phyloP scores from a whole-genome alignment of 2,797 vertebrate genomes.

The Melopsittacus undulatus region DNA sequence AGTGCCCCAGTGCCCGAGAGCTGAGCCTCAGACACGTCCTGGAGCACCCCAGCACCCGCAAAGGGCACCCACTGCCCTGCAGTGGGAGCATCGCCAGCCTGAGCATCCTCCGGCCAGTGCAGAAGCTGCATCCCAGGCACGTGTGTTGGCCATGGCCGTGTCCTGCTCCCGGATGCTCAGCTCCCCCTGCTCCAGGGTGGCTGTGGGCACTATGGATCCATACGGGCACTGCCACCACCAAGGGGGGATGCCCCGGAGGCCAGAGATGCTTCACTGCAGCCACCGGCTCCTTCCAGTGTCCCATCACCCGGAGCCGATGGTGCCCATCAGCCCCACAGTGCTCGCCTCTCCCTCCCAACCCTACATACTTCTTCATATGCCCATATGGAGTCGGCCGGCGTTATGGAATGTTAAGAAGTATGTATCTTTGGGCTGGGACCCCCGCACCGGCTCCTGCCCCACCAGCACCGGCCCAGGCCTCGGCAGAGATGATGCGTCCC shows the following conservation, averaged over 20 bases:
- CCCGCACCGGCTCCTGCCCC: neutral
- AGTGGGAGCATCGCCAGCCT: fast-evolving
- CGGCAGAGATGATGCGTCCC: neutral
- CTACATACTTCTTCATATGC: conserved; percentile 77
- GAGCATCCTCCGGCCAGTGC: fast-evolving
- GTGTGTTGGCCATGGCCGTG: fast-evolving
- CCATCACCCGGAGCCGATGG: fast-evolving
- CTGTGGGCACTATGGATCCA: fast-evolving
- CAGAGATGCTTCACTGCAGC: fast-evolving
- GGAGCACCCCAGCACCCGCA: fast-evolving
- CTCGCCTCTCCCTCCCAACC: conserved; percentile 35
- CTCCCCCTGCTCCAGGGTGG: fast-evolving
- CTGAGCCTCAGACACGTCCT: fast-evolving
- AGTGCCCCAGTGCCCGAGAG: neutral
- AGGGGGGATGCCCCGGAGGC: neutral
- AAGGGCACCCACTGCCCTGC: neutral
- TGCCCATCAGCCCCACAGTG: fast-evolving
- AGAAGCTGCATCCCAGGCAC: fast-evolving
- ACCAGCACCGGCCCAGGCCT: neutral
- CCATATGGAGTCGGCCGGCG: conserved; percentile 65
- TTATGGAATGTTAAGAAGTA: conserved; percentile 79
- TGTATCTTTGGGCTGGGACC: conserved; percentile 67
- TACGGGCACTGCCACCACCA: fast-evolving
- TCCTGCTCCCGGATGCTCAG: fast-evolving
- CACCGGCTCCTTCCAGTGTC: neutral